Evolutionary conservation across 2,888 invertebrate genomes (phyloP).

Genomic region (Pachydiplax longipennis): DNA sequence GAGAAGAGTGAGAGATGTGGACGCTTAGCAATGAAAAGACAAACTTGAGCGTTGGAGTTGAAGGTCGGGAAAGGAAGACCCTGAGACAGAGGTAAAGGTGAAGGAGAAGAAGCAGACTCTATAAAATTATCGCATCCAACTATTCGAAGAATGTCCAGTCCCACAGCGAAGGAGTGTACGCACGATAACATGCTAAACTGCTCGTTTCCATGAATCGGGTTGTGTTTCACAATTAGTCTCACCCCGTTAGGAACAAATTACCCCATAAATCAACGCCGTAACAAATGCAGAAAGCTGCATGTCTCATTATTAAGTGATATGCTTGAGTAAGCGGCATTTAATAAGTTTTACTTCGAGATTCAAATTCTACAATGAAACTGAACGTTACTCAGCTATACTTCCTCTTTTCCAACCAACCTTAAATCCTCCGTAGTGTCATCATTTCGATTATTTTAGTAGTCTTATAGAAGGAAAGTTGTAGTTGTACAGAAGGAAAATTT

Average conservation of each 20-base stretch:
- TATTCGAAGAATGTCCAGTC: not conserved
- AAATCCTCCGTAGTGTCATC: too few species aligned
- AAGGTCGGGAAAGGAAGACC: not conserved
- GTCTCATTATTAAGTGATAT: too few species aligned
- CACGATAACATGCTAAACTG: not conserved
- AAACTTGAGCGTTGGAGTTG: not conserved
- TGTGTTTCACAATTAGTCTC: not conserved
- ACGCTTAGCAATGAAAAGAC: not conserved
- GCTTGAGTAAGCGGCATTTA: too few species aligned
- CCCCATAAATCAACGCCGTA: too few species aligned
- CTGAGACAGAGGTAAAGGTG: slow-evolving; percentile 29
- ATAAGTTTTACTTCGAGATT: too few species aligned
- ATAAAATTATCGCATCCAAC: slow-evolving; percentile 5
- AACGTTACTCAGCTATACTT: too few species aligned
- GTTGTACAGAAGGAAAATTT: too few species aligned
- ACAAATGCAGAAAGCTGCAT: too few species aligned
- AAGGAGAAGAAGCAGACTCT: not conserved
- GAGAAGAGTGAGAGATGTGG: not conserved
- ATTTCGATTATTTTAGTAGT: too few species aligned
- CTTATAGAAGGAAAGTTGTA: too few species aligned
- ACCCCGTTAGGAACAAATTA: not conserved
- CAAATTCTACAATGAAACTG: too few species aligned
- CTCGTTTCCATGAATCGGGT: not conserved
- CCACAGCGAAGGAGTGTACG: not conserved
- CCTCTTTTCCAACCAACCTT: too few species aligned